phyloP scores from a whole-genome alignment of 1,140 invertebrate genomes.

The Vanessa tameamea region DNA sequence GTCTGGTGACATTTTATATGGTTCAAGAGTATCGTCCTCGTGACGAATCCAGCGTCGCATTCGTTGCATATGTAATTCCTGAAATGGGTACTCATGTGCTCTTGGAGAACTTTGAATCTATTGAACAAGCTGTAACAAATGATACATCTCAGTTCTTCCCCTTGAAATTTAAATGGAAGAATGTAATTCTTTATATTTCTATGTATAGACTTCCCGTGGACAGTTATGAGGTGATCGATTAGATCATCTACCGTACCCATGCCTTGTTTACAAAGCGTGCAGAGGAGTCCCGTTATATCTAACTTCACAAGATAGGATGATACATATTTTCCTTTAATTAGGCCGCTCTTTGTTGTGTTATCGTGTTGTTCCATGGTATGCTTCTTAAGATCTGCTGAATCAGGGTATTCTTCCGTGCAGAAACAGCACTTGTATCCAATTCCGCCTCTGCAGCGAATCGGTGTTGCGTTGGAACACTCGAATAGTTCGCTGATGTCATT shows the following conservation, averaged over 20 bases:
- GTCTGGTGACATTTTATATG: slow-evolving; percentile 39
- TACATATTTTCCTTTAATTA: slow-evolving; percentile 42
- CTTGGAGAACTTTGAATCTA: slow-evolving; percentile 43
- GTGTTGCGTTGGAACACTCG: slow-evolving; percentile 39
- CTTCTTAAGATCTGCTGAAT: slow-evolving; percentile 37
- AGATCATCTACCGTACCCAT: slow-evolving; percentile 43
- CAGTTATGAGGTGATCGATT: slow-evolving; percentile 44
- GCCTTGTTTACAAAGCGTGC: slow-evolving; percentile 43
- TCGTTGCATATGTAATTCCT: slow-evolving; percentile 44
- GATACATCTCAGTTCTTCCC: slow-evolving; percentile 34
- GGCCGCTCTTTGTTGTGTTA: slow-evolving; percentile 32
- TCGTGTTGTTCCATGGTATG: slow-evolving; percentile 32
- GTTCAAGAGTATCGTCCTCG: slow-evolving; percentile 17
- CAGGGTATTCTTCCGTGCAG: slow-evolving; percentile 36
- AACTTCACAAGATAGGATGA: slow-evolving; percentile 50
- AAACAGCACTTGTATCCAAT: slow-evolving; percentile 42
- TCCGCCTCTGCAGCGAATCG: slow-evolving; percentile 39
- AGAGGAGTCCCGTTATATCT: slow-evolving; percentile 55
- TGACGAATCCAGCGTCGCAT: slow-evolving; percentile 44
- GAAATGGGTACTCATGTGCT: slow-evolving; percentile 48
- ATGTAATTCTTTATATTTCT: slow-evolving; percentile 42
- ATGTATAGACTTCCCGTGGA: slow-evolving; percentile 33
- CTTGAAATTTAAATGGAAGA: slow-evolving; percentile 43
- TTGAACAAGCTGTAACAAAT: slow-evolving; percentile 39
- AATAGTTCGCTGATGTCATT: slow-evolving; percentile 3